Percentiles rank a stretch among this genome's conserved stretches.
Conservation (phyloP, 2,113 vertebrate species). For the Manacus vitellinus region DNA sequence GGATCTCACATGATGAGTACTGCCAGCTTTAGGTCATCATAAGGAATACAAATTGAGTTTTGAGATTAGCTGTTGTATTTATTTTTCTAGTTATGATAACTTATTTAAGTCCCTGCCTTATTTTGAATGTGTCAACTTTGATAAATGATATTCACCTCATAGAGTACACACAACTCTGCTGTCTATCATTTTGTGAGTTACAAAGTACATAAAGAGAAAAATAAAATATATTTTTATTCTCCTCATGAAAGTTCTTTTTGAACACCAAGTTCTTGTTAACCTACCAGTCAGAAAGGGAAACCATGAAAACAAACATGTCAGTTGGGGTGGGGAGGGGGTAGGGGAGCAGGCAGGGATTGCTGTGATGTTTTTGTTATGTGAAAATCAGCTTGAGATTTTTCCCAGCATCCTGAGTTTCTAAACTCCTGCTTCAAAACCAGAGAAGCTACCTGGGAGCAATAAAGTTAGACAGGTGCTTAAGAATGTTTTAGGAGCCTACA, state of each 20-base stretch:
- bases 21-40: background rate
- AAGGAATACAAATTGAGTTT: slow-evolving; percentile 4
- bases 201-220: background rate
- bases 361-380: background rate
- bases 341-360: background rate
- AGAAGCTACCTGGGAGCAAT: background rate
- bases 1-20: slow-evolving; percentile 12
- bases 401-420: background rate
- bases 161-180: background rate
- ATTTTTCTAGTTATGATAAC: background rate
- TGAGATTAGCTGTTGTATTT: background rate
- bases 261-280: background rate
- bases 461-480: background rate
- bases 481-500: background rate
- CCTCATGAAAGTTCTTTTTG: background rate
- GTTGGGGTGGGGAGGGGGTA: rapidly evolving
- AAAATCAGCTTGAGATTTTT: background rate
- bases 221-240: background rate
- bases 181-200: background rate
- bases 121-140: slow-evolving; percentile 8
- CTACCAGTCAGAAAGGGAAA: background rate
- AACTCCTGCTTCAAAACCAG: background rate
- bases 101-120: background rate
- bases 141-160: background rate
- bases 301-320: background rate